Evolutionary conservation across 1,140 invertebrate species (phyloP), one percentile per base, ranked within the genome.

Genomic region (Lepidurus arcticus): DNA sequence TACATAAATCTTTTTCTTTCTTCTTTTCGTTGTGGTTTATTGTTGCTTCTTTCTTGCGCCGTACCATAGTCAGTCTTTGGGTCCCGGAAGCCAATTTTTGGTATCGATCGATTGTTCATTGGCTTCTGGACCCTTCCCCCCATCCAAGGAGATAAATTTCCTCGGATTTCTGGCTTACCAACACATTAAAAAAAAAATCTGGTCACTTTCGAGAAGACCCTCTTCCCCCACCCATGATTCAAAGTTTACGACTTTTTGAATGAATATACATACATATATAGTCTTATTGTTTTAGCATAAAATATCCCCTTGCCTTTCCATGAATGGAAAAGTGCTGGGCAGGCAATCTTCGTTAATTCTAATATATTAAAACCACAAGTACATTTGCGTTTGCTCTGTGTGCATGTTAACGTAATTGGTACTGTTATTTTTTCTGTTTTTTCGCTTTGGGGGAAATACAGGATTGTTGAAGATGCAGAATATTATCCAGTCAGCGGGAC

Each of bases 381-480:
- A 34, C 3, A 34, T 34, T 34, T 34, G 34, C 3, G 34, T 34
- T 34, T 34, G 34, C 34, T 34, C 34, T 34, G 34, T 34, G 34
- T 34, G 34, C 3, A 34, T 4, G 2, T 34, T 34, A 34, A 34
- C 34, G 34, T 34, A 34, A 34, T 34, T 34, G 34, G n/a, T 65
- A 11, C 7, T 65, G 53, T 65, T 65, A 65, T 65, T 65, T 65
- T 65, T 47, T 11, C 6, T 47, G 1, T 47, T 47, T 47, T 47
- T 47, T 10, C 45, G 8, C n/a, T 65, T 34, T 44, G 34, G 34
- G 34, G 34, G 34, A 34, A 34, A 75, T 81, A 8, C 82, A 88
- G 87, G 87, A 42, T 81, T 88, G 44, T 84, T 87, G 8, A 84
- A 86, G 65, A 81, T 88, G n/a, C 87, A 88, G 80, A 86, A 88